phyloP scores from a whole-genome alignment of 2,888 invertebrate species.

The Drosophila meridionalis region DNA sequence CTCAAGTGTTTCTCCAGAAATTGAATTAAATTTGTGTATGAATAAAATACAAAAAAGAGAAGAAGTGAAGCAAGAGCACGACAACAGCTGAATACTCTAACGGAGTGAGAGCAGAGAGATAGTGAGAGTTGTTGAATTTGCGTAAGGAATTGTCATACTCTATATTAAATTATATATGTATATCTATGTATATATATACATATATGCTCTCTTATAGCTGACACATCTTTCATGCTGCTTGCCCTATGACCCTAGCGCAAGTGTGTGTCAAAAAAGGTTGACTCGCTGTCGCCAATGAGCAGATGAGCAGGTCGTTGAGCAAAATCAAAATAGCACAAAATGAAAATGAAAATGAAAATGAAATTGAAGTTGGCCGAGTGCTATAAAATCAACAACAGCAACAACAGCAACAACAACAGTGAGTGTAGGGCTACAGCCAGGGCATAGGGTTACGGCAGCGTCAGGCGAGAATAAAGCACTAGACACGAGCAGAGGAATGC shows the following conservation, averaged over 20 bases:
- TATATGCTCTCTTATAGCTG: not conserved
- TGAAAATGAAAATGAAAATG: conserved; percentile 49
- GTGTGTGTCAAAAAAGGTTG: not conserved
- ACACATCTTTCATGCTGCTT: not conserved
- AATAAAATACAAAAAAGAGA: conserved; percentile 18
- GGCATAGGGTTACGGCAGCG: conserved; percentile 27
- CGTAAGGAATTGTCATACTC: too few species aligned
- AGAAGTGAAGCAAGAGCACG: not conserved
- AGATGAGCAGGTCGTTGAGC: conserved; percentile 46
- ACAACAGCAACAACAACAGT: conserved; percentile 2
- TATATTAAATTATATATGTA: too few species aligned
- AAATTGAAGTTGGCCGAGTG: conserved; percentile 57
- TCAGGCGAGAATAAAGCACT: conserved; percentile 23
- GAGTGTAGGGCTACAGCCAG: not conserved
- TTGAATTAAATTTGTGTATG: conserved; percentile 61
- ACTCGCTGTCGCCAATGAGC: conserved; percentile 39
- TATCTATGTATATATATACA: too few species aligned
- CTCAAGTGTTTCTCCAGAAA: conserved; percentile 49
- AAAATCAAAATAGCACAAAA: conserved; percentile 62
- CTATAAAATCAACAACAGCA: conserved; percentile 51
- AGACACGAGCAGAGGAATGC: conserved; percentile 15
- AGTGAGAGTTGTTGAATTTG: too few species aligned
- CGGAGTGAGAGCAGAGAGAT: not conserved
- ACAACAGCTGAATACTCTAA: not conserved
- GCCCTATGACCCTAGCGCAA: not conserved